Base-by-base conservation (phyloP, 30 jellyfish, hydroid and myxozoan species). In the Nemopilema nomurai region DNA sequence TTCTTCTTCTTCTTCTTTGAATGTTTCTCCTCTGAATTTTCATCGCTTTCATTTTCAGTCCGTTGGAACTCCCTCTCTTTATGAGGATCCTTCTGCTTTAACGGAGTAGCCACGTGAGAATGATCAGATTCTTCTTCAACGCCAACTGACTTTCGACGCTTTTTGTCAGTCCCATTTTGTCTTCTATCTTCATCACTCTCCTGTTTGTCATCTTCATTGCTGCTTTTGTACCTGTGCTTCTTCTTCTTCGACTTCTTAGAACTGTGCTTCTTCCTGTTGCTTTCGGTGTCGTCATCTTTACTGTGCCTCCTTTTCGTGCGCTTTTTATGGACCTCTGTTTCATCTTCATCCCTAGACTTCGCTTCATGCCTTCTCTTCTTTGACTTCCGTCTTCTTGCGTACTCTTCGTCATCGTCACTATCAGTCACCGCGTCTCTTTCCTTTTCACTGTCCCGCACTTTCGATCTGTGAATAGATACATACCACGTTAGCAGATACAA, bases 231-330 rank as follows among this genome's bases (percentile, higher is more conserved):
- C 30, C 67, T 62, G 33, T 62, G 62, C 16, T 51, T 29, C 31
- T 70, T 69, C 70, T 67, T 79, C 62, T 70, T 81, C 29, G 80
- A 26, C 75, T 82, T 82, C 63, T 70, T 71, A 22, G 28, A 22
- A 41, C 52, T 41, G 23, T 26, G 41, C 27, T 26, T 41, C 13
- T 17, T 6, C 17, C 17, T 26, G 28, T 26, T 3, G 31, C 74
- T 21, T 3, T 64, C 31, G 31, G 32, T 3, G 17, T 64, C 74
- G 17, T 17, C 32, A 6, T 64, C 32, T 23, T 64, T 17, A 17
- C 28, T 64, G 28, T 64, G 74, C 17, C 74, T 64, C 74, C 74
- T 64, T 64, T 26, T 64, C 32, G 9, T 64, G 74, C 28, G 74
- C 8, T 26, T 21, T 3, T 17, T 41, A 41, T 17, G 6, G 17